Evolutionary conservation across 2,888 invertebrate species (phyloP).

Genomic region (Chouioia cunea): DNA sequence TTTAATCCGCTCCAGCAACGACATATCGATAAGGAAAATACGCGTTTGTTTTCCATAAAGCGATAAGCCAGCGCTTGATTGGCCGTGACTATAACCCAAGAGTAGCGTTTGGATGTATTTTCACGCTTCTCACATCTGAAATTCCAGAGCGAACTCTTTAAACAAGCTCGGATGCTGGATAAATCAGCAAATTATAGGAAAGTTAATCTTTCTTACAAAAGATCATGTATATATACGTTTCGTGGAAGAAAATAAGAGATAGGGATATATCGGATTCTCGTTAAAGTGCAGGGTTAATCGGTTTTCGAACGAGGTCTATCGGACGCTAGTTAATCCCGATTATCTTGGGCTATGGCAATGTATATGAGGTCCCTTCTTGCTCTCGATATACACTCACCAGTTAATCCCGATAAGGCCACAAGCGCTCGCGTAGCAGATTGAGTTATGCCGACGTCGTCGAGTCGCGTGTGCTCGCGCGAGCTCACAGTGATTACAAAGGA

Average conservation of each 20-base stretch:
- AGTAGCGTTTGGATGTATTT: no score
- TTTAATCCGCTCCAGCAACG: no score
- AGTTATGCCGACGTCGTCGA: slow-evolving; percentile 6
- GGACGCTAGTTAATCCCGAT: slow-evolving; percentile 40
- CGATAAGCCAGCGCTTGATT: no score
- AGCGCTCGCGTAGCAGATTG: slow-evolving; percentile 11
- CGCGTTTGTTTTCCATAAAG: no score
- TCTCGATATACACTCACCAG: not conserved
- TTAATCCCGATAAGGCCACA: slow-evolving; percentile 19
- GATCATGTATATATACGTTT: not conserved
- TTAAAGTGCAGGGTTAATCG: slow-evolving; percentile 31
- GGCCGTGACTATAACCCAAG: no score
- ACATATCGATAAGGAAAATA: no score
- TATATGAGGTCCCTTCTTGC: slow-evolving; percentile 14
- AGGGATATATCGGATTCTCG: slow-evolving; percentile 31
- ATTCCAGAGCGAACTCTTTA: no score
- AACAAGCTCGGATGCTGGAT: no score
- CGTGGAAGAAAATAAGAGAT: not conserved
- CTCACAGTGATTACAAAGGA: no score
- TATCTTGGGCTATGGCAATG: slow-evolving; percentile 28
- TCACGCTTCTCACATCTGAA: no score
- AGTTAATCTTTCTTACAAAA: slow-evolving; percentile 25
- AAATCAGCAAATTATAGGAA: not conserved
- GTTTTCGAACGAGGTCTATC: slow-evolving; percentile 32
- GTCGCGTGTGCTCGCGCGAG: no score